phyloP scores from a whole-genome alignment of 2,113 vertebrate genomes.

The Pica pica region DNA sequence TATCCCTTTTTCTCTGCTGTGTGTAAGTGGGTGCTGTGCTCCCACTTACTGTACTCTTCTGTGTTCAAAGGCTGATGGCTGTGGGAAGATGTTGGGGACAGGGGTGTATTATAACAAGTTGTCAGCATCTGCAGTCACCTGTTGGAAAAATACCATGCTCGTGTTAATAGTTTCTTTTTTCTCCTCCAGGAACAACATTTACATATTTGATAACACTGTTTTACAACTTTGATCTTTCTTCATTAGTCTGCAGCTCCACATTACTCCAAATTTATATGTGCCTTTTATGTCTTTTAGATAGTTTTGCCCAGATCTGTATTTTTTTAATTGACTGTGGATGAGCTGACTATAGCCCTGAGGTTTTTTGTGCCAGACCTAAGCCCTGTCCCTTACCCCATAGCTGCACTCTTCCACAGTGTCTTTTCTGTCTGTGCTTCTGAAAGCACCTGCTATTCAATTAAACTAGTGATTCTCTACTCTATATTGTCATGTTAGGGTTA shows the following conservation, averaged over 20 bases:
- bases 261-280: background rate
- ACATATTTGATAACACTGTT: background rate
- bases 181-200: background rate
- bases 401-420: background rate
- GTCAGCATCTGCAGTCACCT: background rate
- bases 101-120: accelerated
- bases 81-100: background rate
- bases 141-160: background rate
- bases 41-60: background rate
- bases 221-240: background rate
- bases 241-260: background rate
- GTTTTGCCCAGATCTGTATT: background rate
- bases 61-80: background rate
- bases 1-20: background rate
- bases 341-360: background rate
- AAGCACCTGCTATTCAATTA: background rate
- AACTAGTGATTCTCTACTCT: background rate
- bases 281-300: background rate
- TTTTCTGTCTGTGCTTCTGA: background rate
- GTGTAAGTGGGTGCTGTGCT: background rate
- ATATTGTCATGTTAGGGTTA: background rate
- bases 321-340: background rate
- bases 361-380: background rate
- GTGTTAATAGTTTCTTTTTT: background rate
- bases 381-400: background rate